These are phyloP conservation scores for Triplophysa tibetana DNA, from an alignment of 2,113 vertebrate species.

Conservation along the genomic window DNA sequence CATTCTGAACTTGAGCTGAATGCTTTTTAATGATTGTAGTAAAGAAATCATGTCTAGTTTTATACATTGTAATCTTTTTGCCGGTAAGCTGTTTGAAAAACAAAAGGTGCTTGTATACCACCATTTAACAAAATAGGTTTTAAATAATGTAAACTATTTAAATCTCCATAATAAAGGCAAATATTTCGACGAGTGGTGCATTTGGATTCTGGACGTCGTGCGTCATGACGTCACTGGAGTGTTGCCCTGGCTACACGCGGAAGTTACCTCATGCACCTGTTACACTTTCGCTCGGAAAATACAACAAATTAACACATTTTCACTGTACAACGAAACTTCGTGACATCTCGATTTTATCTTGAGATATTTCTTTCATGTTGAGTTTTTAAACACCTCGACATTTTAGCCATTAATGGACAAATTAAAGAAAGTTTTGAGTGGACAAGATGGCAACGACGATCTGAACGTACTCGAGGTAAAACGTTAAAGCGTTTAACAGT, in stretches of 20 bases:
- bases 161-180: not conserved
- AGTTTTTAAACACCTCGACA: not conserved
- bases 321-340: not conserved
- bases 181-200: not conserved
- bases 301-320: conserved; percentile 15
- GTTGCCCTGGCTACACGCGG: conserved; percentile 56
- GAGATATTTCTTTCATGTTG: not conserved
- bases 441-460: conserved; percentile 79
- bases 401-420: conserved; percentile 81
- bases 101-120: not conserved
- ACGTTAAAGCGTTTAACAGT: not conserved
- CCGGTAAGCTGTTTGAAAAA: not conserved
- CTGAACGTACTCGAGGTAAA: conserved; percentile 79
- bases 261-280: conserved; percentile 67
- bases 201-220: not conserved
- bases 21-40: not conserved
- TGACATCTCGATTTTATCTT: not conserved
- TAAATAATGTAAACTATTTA: not conserved
- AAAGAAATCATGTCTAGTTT: not conserved
- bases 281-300: conserved; percentile 48
- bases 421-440: conserved; percentile 85
- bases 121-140: not conserved
- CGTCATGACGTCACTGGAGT: conserved; percentile 40
- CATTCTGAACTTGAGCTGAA: not conserved
- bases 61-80: conserved; percentile 1